These are phyloP conservation scores for Catharus fuscescens DNA, from an alignment of 2,113 vertebrate species.

Conservation along the genomic window DNA sequence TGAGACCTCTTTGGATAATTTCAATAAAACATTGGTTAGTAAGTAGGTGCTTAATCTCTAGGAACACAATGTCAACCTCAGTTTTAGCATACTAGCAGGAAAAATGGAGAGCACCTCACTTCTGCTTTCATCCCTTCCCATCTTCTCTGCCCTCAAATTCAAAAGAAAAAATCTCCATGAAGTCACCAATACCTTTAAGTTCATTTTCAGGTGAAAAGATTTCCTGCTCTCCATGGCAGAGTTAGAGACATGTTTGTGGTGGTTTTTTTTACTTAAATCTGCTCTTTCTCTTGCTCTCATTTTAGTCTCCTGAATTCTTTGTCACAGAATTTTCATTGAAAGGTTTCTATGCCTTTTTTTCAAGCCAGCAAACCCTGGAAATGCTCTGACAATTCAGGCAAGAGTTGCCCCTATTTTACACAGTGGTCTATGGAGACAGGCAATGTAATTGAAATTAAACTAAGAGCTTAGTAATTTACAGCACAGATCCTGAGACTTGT, in stretches of 20 bases:
- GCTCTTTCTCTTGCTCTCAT: not conserved
- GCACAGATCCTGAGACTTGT: not conserved
- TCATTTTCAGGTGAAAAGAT: not conserved
- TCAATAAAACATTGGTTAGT: not conserved
- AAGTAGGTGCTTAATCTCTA: not conserved
- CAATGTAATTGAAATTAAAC: not conserved
- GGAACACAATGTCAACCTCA: not conserved
- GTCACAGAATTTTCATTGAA: not conserved
- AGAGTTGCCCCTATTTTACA: not conserved
- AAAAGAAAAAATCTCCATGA: not conserved
- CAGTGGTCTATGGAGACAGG: not conserved
- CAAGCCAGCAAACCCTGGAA: not conserved
- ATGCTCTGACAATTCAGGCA: not conserved
- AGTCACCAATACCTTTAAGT: not conserved
- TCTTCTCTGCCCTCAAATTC: not conserved
- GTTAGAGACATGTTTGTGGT: not conserved
- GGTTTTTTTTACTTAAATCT: not conserved
- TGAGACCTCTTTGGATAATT: not conserved
- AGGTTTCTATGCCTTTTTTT: not conserved
- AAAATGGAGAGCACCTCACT: not conserved
- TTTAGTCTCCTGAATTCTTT: not conserved
- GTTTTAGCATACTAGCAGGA: not conserved
- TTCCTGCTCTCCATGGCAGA: not conserved
- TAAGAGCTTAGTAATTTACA: not conserved
- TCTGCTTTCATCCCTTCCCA: not conserved